phyloP scores from a whole-genome alignment of 2,888 invertebrate species.

The Lycocerus yunnanus region DNA sequence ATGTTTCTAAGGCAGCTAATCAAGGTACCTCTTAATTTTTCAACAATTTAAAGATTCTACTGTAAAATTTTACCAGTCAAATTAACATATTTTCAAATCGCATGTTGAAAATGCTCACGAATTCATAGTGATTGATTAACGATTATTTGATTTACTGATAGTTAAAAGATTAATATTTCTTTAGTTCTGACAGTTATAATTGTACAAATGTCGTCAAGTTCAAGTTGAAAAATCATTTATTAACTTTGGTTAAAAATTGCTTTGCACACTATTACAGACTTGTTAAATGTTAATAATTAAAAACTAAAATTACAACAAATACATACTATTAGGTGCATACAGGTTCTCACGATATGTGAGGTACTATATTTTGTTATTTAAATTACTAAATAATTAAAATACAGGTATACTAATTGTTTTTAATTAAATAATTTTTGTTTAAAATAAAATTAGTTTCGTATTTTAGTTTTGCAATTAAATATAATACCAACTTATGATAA shows the following conservation, averaged over 20 bases:
- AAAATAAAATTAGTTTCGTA: neutral
- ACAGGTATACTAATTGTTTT: neutral
- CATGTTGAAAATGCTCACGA: neutral
- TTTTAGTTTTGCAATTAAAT: slow-evolving; percentile 7
- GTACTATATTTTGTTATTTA: neutral
- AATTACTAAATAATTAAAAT: neutral
- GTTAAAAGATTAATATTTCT: slow-evolving; percentile 27
- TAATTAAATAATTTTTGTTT: neutral
- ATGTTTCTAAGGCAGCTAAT: neutral
- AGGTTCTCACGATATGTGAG: neutral
- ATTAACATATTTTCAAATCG: neutral
- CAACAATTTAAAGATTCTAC: neutral
- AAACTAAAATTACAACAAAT: neutral
- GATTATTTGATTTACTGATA: slow-evolving; percentile 31
- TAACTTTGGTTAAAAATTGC: neutral
- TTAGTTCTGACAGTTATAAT: slow-evolving; percentile 27
- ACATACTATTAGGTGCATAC: neutral
- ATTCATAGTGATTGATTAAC: slow-evolving; percentile 25
- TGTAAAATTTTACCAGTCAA: neutral
- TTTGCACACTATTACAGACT: neutral
- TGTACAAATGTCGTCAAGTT: slow-evolving; percentile 25
- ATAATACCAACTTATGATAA: slow-evolving; percentile 12
- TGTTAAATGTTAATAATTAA: slow-evolving; percentile 2
- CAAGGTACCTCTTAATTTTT: neutral
- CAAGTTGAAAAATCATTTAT: slow-evolving; percentile 18